Base-by-base conservation (phyloP, 1,140 invertebrate genomes). In the Melitaea cinxia region DNA sequence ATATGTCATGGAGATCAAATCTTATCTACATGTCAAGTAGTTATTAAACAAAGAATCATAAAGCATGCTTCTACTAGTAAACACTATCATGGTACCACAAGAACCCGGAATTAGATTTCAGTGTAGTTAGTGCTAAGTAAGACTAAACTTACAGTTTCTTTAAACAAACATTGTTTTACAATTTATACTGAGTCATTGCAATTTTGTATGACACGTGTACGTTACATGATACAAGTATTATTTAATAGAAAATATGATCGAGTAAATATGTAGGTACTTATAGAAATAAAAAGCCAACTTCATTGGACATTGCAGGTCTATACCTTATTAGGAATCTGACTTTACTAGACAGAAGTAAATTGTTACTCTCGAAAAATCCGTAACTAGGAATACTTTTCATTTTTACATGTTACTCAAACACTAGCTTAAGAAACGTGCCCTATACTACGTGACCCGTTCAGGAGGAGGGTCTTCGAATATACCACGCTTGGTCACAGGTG, bases 71-170 rank as follows among this genome's bases (percentile, higher is more conserved):
- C 2, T 7, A n/a, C 33, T 35, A n/a, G 4, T 35, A 35, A 35
- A 30, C 28, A 12, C 33, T 35, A 28, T 28, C 9, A 33, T 33
- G 1, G 9, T 7, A 28, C 26, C 5, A 47, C 23, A 47, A 4
- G 19, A 47, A 47, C 42, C 42, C 42, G 42, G 42, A 47, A 7
- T 47, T 47, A 23, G 42, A 12, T 21, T 23, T 23, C 12, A 47
- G 23, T 47, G 10, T 12, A 21, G 21, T 4, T 47, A 24, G 14
- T 23, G 42, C 21, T 47, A 47, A 47, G 2, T 42, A 3, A 3
- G 17, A 23, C 1, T 24, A 12, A 7, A 7, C 19, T 12, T 47
- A 47, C 10, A 23, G 19, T 47, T 47, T 47, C 42, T 47, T 42
- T 23, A 21, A 21, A 23, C 14, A 47, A 47, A 47, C 42, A 47